Evolutionary conservation across 2,797 vertebrate species (phyloP), one percentile per base, ranked within the genome.

Genomic region (Sciurus vulgaris): DNA sequence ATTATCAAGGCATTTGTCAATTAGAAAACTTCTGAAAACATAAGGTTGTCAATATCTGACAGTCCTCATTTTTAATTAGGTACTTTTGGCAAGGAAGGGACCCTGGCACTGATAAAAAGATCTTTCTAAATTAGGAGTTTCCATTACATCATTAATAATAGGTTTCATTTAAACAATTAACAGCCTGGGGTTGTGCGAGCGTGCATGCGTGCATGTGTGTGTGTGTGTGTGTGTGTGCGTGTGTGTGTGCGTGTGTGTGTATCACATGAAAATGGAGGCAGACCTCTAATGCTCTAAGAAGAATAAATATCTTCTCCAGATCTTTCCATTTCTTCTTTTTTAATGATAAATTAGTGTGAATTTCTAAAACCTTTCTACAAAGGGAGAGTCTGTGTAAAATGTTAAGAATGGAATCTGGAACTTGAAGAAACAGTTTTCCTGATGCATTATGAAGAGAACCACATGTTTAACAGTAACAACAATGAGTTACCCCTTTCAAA

Each of bases 401-500:
- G 79, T 38, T 49, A 95, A 87, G 69, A 95, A 97, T 74, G 86
- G 85, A 91, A 98, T 95, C 12, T 92, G 47, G 95, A 97, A 35
- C 74, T 56, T 78, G 81, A 95, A 47, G 20, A 47, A 95, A 96
- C 76, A 44, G 54, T 63, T 89, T 92, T 87, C 86, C 59, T 41
- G 35, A 84, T 73, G 28, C 41, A 85, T 61, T 63, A 63, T 95
- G 97, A 97, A 82, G 97, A 98, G 12, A 95, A 63, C 61, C 93
- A 49, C 10, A 56, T 33, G 69, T 38, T 93, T 73, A 91, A 83
- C 65, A 51, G 33, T 15, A 38, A 94, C 82, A 93, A 79, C 84
- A 97, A 41, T 84, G 61, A 92, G 73, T 98, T 98, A 99, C 99
- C 99, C 99, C 99, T 98, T 99, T 99, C 96, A 99, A 98, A 89